Evolutionary conservation across 2,888 invertebrate genomes (phyloP), one percentile per base, ranked within the genome.

Genomic region (Diaphora mendica): DNA sequence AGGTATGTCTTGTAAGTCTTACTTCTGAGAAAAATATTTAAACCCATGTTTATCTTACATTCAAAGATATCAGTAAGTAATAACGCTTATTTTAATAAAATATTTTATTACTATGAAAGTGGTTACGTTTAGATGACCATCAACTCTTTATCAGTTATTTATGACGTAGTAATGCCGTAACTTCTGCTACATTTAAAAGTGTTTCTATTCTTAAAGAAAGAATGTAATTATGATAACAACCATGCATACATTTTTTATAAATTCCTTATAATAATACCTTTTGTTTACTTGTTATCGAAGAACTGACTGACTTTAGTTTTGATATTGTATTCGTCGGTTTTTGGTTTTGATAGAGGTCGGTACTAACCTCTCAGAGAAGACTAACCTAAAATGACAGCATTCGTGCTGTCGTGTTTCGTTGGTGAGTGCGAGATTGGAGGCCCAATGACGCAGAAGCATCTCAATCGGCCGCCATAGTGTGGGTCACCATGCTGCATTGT

Each of bases 61-160:
- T 55, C 3, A 55, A 55, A n/a, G n/a, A n/a, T n/a, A 55, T n/a
- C n/a, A 55, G n/a, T 55, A 55, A n/a, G 55, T 3, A 55, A n/a
- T 55, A 55, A n/a, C 9, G n/a, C 9, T 55, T n/a, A 55, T 55
- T 55, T 55, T 55, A 55, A 55, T 55, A 55, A 55, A 23, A n/a
- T 55, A 55, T 55, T 55, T n/a, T 55, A 55, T 55, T 11, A 3
- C n/a, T 55, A 55, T n/a, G 55, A 55, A 55, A 55, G 55, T 55
- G n/a, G n/a, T 55, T 55, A 55, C n/a, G n/a, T 55, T 55, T 55
- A 55, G n/a, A 55, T 55, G 55, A 55, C 55, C 11, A 55, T 55
- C n/a, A 55, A 55, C 51, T n/a, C 55, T n/a, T n/a, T 55, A 55
- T 55, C 55, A 55, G n/a, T 55, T 55, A 55, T 55, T 55, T 55